Evolutionary conservation across 53 echinoderm and acorn worm species (phyloP).

Genomic region (Holothuria leucospilota): DNA sequence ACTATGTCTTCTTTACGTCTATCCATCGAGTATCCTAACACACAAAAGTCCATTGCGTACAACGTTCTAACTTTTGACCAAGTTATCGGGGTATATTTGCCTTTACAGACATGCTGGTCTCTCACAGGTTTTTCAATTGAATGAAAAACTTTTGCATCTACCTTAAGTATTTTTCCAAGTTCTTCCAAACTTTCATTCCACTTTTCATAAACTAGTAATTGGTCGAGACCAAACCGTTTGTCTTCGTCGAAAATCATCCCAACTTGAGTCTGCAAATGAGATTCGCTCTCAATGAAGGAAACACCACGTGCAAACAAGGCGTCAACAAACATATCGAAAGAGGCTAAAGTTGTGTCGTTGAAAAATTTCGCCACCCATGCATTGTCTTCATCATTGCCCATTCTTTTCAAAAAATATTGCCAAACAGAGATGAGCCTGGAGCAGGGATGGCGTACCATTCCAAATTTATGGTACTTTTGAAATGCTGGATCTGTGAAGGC

Average conservation of each 20-base stretch:
- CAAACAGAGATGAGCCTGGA: constrained; percentile 1
- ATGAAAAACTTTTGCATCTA: neutral
- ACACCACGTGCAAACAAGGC: too few species aligned
- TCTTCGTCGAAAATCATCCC: neutral
- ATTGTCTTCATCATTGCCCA: neutral
- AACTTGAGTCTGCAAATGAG: neutral
- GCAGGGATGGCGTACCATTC: constrained; percentile 11
- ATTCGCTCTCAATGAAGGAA: neutral
- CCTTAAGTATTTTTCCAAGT: neutral
- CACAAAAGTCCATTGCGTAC: constrained; percentile 6
- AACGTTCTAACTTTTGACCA: neutral
- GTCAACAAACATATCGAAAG: neutral
- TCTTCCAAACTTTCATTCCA: neutral
- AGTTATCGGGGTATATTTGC: neutral
- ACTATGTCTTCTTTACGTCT: neutral
- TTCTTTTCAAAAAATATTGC: neutral
- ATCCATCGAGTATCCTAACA: constrained; percentile 5
- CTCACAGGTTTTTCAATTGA: too few species aligned
- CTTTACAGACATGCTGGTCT: neutral
- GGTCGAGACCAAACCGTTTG: neutral
- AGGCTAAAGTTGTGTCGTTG: neutral
- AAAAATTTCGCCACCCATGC: neutral
- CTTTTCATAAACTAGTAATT: constrained; percentile 12
- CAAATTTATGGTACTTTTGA: constrained; percentile 1
- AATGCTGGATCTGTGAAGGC: neutral